A percentile compares a stretch with the other conserved stretches of the same genome.
Evolutionary conservation across 2,888 invertebrate genomes (phyloP).

Genomic region (Limnephilus lunatus): DNA sequence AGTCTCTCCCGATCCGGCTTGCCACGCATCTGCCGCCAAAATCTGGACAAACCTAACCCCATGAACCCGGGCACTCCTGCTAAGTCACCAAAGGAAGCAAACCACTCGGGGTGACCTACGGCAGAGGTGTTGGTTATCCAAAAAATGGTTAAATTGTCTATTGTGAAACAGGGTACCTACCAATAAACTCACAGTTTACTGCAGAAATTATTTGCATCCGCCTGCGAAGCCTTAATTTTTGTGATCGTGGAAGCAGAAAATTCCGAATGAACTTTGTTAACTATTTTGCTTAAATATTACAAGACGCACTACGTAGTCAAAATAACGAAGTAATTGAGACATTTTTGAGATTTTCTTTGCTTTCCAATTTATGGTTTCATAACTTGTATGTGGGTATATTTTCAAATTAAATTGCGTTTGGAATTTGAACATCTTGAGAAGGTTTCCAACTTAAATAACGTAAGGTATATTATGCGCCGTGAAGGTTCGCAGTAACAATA

Average conservation of each 20-base stretch:
- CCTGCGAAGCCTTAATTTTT: neutral
- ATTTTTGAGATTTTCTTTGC: slow-evolving; percentile 7
- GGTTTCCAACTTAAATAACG: neutral
- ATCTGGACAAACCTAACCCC: too few species aligned
- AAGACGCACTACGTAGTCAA: neutral
- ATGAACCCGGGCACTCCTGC: too few species aligned
- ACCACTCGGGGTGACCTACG: too few species aligned
- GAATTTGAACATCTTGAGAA: neutral
- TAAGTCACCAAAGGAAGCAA: too few species aligned
- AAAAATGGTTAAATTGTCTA: too few species aligned
- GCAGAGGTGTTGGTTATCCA: too few species aligned
- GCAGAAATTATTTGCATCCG: neutral
- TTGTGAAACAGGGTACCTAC: neutral
- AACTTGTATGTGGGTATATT: neutral
- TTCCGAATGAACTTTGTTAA: neutral
- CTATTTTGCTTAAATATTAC: neutral
- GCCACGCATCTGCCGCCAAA: too few species aligned
- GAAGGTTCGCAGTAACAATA: neutral
- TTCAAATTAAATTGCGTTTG: slow-evolving; percentile 3
- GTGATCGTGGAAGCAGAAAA: neutral
- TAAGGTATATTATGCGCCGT: neutral
- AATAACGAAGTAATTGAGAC: neutral
- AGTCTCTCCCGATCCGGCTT: too few species aligned
- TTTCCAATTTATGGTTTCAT: slow-evolving; percentile 6
- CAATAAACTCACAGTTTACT: neutral